phyloP scores from a whole-genome alignment of 1,140 invertebrate genomes.

The Adoxophyes honmai region DNA sequence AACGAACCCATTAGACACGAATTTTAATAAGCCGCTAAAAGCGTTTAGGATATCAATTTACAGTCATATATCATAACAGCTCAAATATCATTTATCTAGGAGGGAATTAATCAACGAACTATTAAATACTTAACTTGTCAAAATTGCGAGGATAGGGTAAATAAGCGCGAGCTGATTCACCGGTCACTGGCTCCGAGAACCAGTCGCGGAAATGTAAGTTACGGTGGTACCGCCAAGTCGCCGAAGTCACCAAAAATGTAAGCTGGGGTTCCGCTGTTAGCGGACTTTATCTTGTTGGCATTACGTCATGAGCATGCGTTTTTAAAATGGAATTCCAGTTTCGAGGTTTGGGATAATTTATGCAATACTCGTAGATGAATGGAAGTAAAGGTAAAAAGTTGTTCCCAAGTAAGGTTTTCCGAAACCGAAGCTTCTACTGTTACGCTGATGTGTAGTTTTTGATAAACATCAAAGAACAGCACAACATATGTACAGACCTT shows the following conservation, averaged over 20 bases:
- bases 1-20: slow-evolving; percentile 3
- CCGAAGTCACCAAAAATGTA: background rate
- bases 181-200: background rate
- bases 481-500: too few relatives aligned
- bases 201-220: background rate
- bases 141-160: slow-evolving; percentile 13
- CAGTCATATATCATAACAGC: slow-evolving; percentile 12
- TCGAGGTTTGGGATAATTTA: too few relatives aligned
- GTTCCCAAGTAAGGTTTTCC: too few relatives aligned
- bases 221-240: background rate
- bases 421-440: too few relatives aligned
- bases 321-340: too few relatives aligned
- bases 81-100: slow-evolving; percentile 2
- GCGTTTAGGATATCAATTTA: slow-evolving; percentile 15
- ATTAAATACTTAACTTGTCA: background rate
- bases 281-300: too few relatives aligned
- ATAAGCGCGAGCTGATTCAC: background rate
- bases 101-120: slow-evolving; percentile 13
- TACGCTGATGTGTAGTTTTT: too few relatives aligned
- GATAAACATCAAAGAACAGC: too few relatives aligned
- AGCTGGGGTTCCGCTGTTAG: background rate
- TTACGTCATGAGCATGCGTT: too few relatives aligned
- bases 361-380: too few relatives aligned
- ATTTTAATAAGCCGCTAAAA: slow-evolving; percentile 13
- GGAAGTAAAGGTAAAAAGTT: too few relatives aligned